Conservation (phyloP, 2,888 invertebrate genomes). For the Proisotoma minuta region DNA sequence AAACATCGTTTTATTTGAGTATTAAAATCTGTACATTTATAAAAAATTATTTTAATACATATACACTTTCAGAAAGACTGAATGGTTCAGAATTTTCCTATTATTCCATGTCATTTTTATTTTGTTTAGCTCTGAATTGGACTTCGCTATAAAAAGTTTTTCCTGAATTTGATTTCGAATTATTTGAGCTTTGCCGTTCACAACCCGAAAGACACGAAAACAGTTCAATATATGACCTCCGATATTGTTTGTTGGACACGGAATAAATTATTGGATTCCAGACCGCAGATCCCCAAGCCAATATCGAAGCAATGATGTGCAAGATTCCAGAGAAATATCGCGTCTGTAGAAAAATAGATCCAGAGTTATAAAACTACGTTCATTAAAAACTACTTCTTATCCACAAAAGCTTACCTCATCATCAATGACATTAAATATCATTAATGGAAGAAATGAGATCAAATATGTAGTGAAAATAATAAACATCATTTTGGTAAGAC, state of each 20-base stretch:
- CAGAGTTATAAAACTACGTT: too few species aligned
- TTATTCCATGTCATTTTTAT: too few species aligned
- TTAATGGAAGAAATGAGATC: constrained; percentile 78
- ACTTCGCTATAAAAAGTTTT: constrained; percentile 48
- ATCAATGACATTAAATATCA: constrained; percentile 82
- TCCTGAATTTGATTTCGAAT: constrained; percentile 48
- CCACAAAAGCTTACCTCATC: constrained; percentile 60
- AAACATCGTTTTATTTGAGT: too few species aligned
- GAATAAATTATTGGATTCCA: constrained; percentile 88
- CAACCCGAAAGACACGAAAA: constrained; percentile 45
- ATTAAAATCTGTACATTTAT: too few species aligned
- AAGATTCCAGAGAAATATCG: constrained; percentile 49
- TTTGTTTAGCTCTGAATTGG: neutral
- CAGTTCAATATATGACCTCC: constrained; percentile 52
- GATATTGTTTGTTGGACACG: constrained; percentile 78
- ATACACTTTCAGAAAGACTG: too few species aligned
- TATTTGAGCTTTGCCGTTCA: constrained; percentile 21
- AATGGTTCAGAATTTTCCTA: too few species aligned
- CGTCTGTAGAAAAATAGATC: neutral
- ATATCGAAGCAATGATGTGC: constrained; percentile 75
- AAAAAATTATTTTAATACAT: too few species aligned
- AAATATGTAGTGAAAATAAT: constrained; percentile 82
- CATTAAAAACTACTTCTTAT: too few species aligned
- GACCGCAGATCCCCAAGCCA: constrained; percentile 86
- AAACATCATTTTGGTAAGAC: constrained; percentile 79